Base-by-base conservation (phyloP, 2,797 vertebrate genomes). In the Coilia nasus region DNA sequence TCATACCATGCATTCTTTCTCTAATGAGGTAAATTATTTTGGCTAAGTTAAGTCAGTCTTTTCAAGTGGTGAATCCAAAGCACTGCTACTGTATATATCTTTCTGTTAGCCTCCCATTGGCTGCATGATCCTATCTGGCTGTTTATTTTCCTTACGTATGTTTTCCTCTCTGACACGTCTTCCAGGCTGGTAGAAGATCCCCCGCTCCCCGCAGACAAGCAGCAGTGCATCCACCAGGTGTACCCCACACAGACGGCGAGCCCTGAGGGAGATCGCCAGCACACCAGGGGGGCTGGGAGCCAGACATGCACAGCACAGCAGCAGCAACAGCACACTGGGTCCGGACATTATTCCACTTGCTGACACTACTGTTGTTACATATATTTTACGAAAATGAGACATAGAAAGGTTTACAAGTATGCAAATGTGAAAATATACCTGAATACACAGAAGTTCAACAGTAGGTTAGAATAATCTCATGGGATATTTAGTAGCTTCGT, bases 151-250 rank as follows among this genome's bases (percentile, higher is more conserved):
- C 86, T 86, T 82, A 90, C 86, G 83, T 19, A 83, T 64, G n/a
- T 82, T 31, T 5, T 84, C 82, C 35, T 89, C 85, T 83, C 85
- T 82, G 35, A 86, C 47, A 56, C 84, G 81, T n/a, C 75, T 83
- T 14, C 86, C 84, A 5, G 85, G 86, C 47, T 86, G 87, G 57
- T 86, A 90, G 83, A 89, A 87, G 23, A 91, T 56, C 2, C 87
- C 88, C 83, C 85, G 88, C 31, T 90, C 87, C 1, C 89, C 90
- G 62, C 89, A 89, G 44, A 89, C 85, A 2, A 87, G 64, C 7
- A 89, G 85, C 83, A 90, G 84, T 4, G 88, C 89, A 23, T 90
- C 86, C 78, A 90, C 85, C 4, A 90, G 86, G 41, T 88, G 88
- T 62, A 87, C 83, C 19, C 89, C 87, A 23, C 85, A 88, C 67